Evolutionary conservation across 2,113 vertebrate species (phyloP).

Genomic region (Callionymus lyra): DNA sequence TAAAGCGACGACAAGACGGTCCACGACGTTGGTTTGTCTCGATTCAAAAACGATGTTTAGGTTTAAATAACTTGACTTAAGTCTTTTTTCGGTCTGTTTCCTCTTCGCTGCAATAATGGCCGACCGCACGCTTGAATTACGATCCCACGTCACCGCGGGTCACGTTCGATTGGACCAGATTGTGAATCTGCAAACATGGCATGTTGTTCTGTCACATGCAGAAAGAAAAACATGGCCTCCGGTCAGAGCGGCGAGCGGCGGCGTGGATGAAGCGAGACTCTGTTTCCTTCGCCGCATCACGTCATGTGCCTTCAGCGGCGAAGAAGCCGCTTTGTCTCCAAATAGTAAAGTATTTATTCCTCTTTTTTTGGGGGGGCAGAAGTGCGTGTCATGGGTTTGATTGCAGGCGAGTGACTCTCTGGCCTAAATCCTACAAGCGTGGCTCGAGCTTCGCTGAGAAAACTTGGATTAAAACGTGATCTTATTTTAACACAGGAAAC

Average conservation of each 20-base stretch:
- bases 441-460: no score
- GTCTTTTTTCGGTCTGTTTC: background rate
- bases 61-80: no score
- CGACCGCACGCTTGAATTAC: no score
- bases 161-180: constrained; percentile 18
- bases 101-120: no score
- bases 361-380: constrained; percentile 2
- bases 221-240: background rate
- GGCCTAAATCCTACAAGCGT: no score
- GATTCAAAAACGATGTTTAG: no score
- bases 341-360: constrained; percentile 11
- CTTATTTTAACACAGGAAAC: no score
- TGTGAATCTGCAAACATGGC: background rate
- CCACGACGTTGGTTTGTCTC: no score
- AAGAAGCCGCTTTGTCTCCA: background rate
- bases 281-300: constrained; percentile 10
- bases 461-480: no score
- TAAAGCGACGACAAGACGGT: no score
- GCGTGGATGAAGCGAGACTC: constrained; percentile 15
- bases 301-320: constrained; percentile 22
- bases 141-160: constrained; percentile 10
- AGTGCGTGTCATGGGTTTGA: constrained; percentile 5
- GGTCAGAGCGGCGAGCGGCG: constrained; percentile 1
- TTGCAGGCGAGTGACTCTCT: constrained; percentile 2
- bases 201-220: constrained; percentile 24